A percentile compares a stretch with the other conserved stretches of the same genome.
These are phyloP conservation scores for Hemiprocne comata DNA, from an alignment of 2,113 vertebrate genomes.

Conservation along the genomic window DNA sequence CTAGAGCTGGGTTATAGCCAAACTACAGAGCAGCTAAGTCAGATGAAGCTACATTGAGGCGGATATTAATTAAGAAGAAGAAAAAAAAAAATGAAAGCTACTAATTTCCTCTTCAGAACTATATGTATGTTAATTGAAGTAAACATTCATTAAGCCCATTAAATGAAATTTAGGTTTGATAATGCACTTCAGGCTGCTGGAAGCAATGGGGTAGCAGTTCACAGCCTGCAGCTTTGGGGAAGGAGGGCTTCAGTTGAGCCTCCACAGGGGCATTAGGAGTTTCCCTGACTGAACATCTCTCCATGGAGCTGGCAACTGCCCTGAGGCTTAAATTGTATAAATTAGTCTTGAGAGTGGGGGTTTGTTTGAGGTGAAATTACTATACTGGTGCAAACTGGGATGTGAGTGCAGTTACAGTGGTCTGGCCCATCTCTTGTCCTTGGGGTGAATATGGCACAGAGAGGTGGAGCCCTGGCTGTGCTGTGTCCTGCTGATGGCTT, in stretches of 20 bases:
- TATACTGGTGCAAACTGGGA: not conserved
- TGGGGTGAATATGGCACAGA: not conserved
- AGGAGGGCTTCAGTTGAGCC: not conserved
- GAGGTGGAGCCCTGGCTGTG: not conserved
- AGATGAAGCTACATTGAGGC: not conserved
- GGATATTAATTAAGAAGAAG: constrained; percentile 1
- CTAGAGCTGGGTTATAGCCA: not conserved
- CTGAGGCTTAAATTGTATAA: not conserved
- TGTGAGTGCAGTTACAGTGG: not conserved
- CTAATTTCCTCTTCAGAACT: constrained; percentile 1
- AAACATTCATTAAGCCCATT: not conserved
- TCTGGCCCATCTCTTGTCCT: not conserved
- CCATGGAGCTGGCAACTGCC: not conserved
- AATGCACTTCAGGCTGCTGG: not conserved
- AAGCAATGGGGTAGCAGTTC: not conserved
- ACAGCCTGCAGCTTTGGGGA: not conserved
- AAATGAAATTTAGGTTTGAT: not conserved
- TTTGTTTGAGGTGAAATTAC: not conserved
- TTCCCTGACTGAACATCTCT: not conserved
- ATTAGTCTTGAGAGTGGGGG: not conserved
- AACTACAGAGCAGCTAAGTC: not conserved
- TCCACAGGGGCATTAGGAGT: not conserved
- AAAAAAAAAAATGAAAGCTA: not conserved
- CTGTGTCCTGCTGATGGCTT: not conserved
- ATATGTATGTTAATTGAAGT: not conserved